A percentile compares a stretch with the other conserved stretches of the same genome.
These are phyloP conservation scores for Enteromius fasciolatus DNA, from an alignment of 2,797 vertebrate genomes.

Conservation along the genomic window DNA sequence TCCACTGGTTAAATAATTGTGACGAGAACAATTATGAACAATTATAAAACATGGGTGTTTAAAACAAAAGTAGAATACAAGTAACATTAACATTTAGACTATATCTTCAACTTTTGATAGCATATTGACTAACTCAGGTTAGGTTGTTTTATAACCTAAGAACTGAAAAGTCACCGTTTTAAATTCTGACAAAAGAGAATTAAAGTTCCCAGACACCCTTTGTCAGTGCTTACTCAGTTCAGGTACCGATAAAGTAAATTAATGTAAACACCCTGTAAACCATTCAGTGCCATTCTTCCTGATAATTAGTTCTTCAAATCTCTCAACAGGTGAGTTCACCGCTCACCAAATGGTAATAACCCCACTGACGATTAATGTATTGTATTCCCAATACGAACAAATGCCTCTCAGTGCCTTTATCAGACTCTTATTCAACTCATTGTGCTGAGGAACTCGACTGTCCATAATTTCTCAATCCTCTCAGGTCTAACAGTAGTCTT, in stretches of 20 bases:
- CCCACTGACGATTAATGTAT: slow-evolving; percentile 5
- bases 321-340: slow-evolving; percentile 24
- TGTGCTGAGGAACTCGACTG: slow-evolving; percentile 9
- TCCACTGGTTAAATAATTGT: background rate
- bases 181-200: background rate
- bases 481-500: slow-evolving; percentile 16
- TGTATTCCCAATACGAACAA: slow-evolving; percentile 29
- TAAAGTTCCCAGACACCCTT: slow-evolving; percentile 29
- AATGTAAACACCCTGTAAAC: slow-evolving; percentile 43
- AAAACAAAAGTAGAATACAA: background rate
- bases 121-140: background rate
- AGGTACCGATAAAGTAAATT: slow-evolving; percentile 19
- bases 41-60: background rate
- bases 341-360: slow-evolving; percentile 3
- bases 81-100: slow-evolving; percentile 7
- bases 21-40: background rate
- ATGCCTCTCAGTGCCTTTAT: background rate
- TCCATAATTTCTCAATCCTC: slow-evolving; percentile 22
- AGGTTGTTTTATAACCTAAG: background rate
- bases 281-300: slow-evolving; percentile 14
- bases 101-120: background rate
- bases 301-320: slow-evolving; percentile 11
- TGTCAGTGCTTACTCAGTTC: background rate
- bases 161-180: background rate
- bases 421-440: slow-evolving; percentile 18